Evolutionary conservation across 2,113 vertebrate species (phyloP), one percentile per base, ranked within the genome.

Genomic region (Eulemur macaco): DNA sequence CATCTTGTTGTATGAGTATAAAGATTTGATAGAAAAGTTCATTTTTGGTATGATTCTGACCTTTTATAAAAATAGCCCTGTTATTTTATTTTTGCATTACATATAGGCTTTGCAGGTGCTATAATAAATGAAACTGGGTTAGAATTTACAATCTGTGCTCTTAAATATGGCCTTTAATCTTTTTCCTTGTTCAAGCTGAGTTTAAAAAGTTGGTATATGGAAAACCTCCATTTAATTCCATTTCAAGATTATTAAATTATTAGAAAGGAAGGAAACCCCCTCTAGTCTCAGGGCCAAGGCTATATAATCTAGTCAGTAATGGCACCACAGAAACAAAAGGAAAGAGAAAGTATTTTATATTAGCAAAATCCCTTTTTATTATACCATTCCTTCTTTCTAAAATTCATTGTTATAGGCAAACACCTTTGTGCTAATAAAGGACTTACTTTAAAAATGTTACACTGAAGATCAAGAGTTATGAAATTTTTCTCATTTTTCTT

Each of bases 391-490:
- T 97, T 98, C 96, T 73, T 3, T 84, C 69, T 97, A 96, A 97
- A 98, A 98, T 96, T 83, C 29, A 93, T 93, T 96, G 96, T 96
- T 97, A 83, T 76, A 98, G 87, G 94, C 73, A 98, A 96, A 96
- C 34, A 68, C 82, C 89, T 97, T 95, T 97, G 45, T 95, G 94
- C 93, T 95, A 97, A 83, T 93, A 97, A 98, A 97, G 21, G 88
- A 91, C 85, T 98, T 95, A 96, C 90, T 98, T 98, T 45, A 97
- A 97, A 98, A 95, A 96, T 69, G 4, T 95, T 96, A 97, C 50
- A 68, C 92, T 96, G 96, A 98, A 98, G 95, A 95, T 98, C 96
- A 97, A 97, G 84, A 97, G 77, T 98, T 47, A 7, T 69, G 96
- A 91, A 96, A 91, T 27, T 47, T 96, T 86, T n/a, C 2, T 95